phyloP scores from a whole-genome alignment of 2,888 invertebrate species.

The Megastigmus dorsalis region DNA sequence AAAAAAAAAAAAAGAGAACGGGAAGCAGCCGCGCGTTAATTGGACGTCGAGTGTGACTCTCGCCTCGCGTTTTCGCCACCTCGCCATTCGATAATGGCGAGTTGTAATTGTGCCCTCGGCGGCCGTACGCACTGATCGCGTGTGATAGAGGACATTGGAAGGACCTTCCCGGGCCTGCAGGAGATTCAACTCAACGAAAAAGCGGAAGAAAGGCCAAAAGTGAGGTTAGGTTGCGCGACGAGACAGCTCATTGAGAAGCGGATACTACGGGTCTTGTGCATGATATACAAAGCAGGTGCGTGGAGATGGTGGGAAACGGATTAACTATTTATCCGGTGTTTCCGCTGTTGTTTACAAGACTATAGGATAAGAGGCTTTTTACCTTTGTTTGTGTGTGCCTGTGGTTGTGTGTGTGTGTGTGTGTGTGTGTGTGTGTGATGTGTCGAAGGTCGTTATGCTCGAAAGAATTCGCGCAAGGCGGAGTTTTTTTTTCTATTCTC shows the following conservation, averaged over 20 bases:
- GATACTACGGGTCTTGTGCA: no score
- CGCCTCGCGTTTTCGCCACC: neutral
- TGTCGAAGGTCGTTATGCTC: conserved; percentile 26
- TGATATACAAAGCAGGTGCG: neutral
- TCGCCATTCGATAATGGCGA: neutral
- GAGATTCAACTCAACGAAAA: no score
- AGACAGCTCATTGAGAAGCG: neutral
- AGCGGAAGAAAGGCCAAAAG: no score
- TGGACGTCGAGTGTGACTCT: conserved; percentile 7
- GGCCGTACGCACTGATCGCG: neutral
- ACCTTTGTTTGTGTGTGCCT: no score
- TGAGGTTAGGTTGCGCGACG: neutral
- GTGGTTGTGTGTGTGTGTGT: no score
- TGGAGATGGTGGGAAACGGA: neutral
- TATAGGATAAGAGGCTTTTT: no score
- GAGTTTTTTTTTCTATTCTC: conserved; percentile 39
- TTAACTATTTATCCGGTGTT: neutral
- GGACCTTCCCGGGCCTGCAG: neutral
- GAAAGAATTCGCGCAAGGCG: neutral
- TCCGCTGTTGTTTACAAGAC: neutral
- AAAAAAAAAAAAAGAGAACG: neutral
- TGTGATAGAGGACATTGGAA: neutral
- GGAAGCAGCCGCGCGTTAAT: neutral
- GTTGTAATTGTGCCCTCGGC: neutral
- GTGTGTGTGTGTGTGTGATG: neutral